Evolutionary conservation across 1,140 invertebrate species (phyloP), one percentile per base, ranked within the genome.

Genomic region (Drosophila tropicalis): DNA sequence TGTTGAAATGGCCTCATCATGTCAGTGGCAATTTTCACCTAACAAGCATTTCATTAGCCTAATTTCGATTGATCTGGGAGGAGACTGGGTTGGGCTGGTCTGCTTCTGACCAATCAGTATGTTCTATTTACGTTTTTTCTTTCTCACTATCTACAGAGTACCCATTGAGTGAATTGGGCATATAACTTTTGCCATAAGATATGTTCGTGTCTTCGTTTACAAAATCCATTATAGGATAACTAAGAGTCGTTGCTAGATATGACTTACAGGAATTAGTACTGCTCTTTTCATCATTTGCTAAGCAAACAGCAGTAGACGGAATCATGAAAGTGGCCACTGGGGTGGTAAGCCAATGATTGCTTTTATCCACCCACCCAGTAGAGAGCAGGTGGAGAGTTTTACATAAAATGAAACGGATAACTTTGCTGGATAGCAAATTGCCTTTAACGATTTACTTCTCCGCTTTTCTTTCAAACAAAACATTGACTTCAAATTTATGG

Each of bases 11-110:
- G 32, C 68, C 40, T 77, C 77, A 73, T 77, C 81, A 76, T 75
- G 62, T 77, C 73, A 76, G 17, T 47, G 44, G 9, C 44, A 47
- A 47, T 77, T 79, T 81, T 75, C 71, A 79, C 74, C 81, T 76
- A 79, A 86, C 75, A 85, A 81, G 82, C 79, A 81, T 85, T 86
- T 85, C 82, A 85, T 85, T 85, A 86, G 82, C 82, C 71, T 63
- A 85, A 81, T 86, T 86, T 79, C 63, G 62, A 68, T 77, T 76
- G 51, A 54, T 36, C 69, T 68, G n/a, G 36, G 34, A 25, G 19
- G 2, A 22, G 22, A 29, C 29, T 29, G 29, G 29, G 29, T 29
- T 29, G 29, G 29, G 34, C 69, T 60, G n/a, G 29, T 25, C 12
- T 62, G 29, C 62, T 41, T 17, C 54, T 15, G 39, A 9, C 32